Evolutionary conservation across 2,888 invertebrate species (phyloP).

Genomic region (Caenorhabditis sulstoni): DNA sequence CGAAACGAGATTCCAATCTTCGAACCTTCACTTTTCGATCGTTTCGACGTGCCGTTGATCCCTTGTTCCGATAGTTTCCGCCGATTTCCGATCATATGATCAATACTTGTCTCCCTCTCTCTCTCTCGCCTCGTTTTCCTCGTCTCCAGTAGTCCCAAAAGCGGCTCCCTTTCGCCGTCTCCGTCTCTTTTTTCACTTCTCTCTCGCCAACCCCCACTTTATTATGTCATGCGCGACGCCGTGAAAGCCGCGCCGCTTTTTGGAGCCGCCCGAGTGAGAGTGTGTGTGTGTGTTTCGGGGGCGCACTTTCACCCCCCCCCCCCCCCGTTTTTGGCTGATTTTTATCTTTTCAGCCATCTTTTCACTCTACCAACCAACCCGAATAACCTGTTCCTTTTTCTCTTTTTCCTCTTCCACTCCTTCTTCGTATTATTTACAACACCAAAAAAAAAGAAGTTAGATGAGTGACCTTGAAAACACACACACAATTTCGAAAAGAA

Average conservation of each 20-base stretch:
- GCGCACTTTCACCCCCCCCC: not conserved
- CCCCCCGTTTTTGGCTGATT: constrained; percentile 32
- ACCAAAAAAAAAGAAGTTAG: constrained; percentile 39
- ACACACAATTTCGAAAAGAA: too few species aligned
- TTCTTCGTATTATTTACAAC: constrained; percentile 46
- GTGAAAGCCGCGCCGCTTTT: constrained; percentile 6
- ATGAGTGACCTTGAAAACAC: constrained; percentile 37
- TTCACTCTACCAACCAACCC: constrained; percentile 1
- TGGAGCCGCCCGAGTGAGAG: not conserved
- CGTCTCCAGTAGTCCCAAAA: too few species aligned
- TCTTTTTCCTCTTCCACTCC: not conserved
- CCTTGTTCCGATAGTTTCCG: constrained; percentile 8
- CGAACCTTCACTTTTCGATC: not conserved
- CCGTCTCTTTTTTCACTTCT: constrained; percentile 14
- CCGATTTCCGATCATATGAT: not conserved
- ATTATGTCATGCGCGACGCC: constrained; percentile 44
- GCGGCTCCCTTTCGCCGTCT: not conserved
- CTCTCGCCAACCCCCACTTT: constrained; percentile 25
- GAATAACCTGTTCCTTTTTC: constrained; percentile 39
- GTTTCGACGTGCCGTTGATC: constrained; percentile 21
- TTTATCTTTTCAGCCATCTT: constrained; percentile 37
- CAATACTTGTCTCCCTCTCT: too few species aligned
- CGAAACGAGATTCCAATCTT: not conserved
- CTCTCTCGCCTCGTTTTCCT: too few species aligned
- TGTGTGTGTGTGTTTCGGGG: too few species aligned